Conservation (phyloP, 2,797 vertebrate species). For the Gorsachius magnificus region DNA sequence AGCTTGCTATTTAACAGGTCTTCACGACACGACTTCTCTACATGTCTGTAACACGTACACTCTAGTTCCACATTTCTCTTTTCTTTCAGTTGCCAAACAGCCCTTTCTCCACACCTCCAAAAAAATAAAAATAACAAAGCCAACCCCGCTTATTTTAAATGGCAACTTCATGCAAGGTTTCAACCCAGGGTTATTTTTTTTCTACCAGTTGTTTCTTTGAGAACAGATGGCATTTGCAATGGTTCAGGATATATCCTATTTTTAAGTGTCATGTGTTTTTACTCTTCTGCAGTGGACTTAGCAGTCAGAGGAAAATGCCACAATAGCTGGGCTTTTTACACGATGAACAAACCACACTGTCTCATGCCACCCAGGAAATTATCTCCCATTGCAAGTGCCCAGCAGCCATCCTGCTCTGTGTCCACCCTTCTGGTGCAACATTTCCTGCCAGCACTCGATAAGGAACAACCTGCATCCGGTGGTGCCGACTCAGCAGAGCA, state of each 20-base stretch:
- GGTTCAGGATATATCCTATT: conserved; percentile 55
- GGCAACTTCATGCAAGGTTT: conserved; percentile 58
- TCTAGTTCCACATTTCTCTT: background rate
- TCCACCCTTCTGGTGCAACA: conserved; percentile 32
- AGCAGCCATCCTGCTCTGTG: background rate
- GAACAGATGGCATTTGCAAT: conserved; percentile 59
- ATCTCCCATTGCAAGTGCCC: conserved; percentile 11
- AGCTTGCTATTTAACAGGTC: background rate
- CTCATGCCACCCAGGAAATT: conserved; percentile 3
- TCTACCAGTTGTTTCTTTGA: conserved; percentile 53
- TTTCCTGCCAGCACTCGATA: conserved; percentile 45
- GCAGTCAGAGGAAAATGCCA: conserved; percentile 26
- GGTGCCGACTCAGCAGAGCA: conserved; percentile 34
- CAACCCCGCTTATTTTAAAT: conserved; percentile 30
- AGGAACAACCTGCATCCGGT: conserved; percentile 56
- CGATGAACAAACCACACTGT: background rate
- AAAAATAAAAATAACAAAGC: conserved; percentile 46
- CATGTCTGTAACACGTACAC: background rate
- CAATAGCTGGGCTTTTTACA: background rate
- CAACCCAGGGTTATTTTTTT: conserved; percentile 58
- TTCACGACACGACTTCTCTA: background rate
- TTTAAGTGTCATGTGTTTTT: conserved; percentile 60
- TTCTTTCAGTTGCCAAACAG: conserved; percentile 11
- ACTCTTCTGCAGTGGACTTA: conserved; percentile 51
- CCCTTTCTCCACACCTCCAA: conserved; percentile 21